Base-by-base conservation (phyloP, 2,888 invertebrate genomes). In the Belgica antarctica region DNA sequence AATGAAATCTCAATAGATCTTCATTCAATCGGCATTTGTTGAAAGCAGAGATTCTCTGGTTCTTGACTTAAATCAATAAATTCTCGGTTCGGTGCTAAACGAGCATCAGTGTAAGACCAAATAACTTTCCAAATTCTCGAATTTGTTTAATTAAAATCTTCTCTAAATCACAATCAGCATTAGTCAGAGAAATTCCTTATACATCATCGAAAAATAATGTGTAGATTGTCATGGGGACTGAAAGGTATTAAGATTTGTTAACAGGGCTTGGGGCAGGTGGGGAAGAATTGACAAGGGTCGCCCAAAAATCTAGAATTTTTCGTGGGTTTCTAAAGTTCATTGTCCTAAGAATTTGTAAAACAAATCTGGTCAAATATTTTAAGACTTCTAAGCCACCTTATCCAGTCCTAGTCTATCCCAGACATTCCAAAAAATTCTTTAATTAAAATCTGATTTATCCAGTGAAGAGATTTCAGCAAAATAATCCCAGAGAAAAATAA, bases 391-490 rank as follows among this genome's bases (percentile, higher is more conserved):
- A n/a, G n/a, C n/a, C n/a, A n/a, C n/a, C n/a, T n/a, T n/a, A n/a
- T n/a, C n/a, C n/a, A n/a, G n/a, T n/a, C n/a, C n/a, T n/a, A 5
- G 41, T 41, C 8, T 10, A n/a, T 41, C 10, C 4, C 10, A 31
- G 10, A 31, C 31, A 31, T 22, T 52, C 52, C 8, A 19, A 15
- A 59, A 3, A 27, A 27, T 62, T 62, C 34, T 57, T 68, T 68
- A 68, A 68, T 68, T 68, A 68, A 68, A 68, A 68, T 46, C 68
- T 68, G 68, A 68, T 68, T 68, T 68, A 65, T 47, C 46, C 46
- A 34, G 22, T 27, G n/a, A 22, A 34, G 34, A 34, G 15, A 62
- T 61, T 61, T 61, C 5, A 7, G 8, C 19, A 27, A 27, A 52
- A 22, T 22, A 52, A 66, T 68, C 34, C 34, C 52, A 1, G 25